These are phyloP conservation scores for Oostethus manadensis DNA, from an alignment of 2,113 vertebrate genomes.

Conservation along the genomic window DNA sequence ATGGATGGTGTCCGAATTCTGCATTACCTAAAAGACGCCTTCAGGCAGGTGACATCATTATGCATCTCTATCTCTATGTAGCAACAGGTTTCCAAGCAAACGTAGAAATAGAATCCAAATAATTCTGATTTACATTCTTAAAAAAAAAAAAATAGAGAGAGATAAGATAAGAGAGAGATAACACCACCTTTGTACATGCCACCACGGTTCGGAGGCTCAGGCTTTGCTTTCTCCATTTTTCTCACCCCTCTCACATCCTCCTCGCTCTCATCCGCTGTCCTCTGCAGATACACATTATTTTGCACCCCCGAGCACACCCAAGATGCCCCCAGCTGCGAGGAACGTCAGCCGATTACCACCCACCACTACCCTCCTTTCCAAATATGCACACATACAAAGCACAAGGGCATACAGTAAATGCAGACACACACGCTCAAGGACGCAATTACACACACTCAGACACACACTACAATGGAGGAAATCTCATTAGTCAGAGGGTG, in stretches of 20 bases:
- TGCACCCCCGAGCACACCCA: slow-evolving; percentile 63
- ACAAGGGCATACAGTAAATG: slow-evolving; percentile 26
- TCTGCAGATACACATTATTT: slow-evolving; percentile 47
- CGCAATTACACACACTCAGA: slow-evolving; percentile 16
- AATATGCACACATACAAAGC: slow-evolving; percentile 41
- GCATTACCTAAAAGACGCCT: too few relatives aligned
- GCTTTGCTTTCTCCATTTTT: slow-evolving; percentile 23
- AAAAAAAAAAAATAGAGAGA: slow-evolving; percentile 52
- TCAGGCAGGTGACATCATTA: too few relatives aligned
- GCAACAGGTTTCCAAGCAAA: too few relatives aligned
- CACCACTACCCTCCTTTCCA: slow-evolving; percentile 46
- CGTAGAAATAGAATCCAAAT: too few relatives aligned
- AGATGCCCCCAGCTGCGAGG: slow-evolving; percentile 65
- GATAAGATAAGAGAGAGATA: slow-evolving; percentile 31
- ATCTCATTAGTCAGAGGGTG: slow-evolving; percentile 60
- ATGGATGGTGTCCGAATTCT: too few relatives aligned
- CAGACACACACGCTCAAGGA: slow-evolving; percentile 11
- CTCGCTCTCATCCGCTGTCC: slow-evolving; percentile 29
- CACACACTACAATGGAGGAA: slow-evolving; percentile 41
- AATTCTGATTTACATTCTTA: slow-evolving; percentile 43
- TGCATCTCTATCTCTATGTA: too few relatives aligned
- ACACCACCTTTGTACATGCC: slow-evolving; percentile 40
- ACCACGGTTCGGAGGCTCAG: slow-evolving; percentile 54
- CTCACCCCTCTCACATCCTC: slow-evolving; percentile 9
- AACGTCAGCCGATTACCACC: slow-evolving; percentile 65